Conservation (phyloP, 2,888 invertebrate genomes). For the Ashinkailepas kermadecensis region DNA sequence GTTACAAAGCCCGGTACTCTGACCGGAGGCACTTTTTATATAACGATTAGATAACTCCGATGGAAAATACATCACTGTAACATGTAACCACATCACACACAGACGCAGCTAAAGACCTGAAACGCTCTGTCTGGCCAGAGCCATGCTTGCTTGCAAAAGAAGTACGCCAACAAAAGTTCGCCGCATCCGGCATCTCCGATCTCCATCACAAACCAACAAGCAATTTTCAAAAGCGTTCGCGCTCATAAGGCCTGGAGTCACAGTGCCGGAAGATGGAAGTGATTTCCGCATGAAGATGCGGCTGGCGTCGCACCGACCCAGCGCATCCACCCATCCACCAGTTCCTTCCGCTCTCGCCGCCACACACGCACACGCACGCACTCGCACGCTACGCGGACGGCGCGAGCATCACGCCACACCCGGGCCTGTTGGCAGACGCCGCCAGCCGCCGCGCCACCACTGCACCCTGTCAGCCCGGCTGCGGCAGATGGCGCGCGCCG, state of each 20-base stretch:
- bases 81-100: constrained; percentile 13
- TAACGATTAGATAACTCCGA: constrained; percentile 21
- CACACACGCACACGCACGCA: too few relatives aligned
- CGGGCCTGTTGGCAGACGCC: too few relatives aligned
- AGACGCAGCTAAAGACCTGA: background rate
- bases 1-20: constrained; percentile 6
- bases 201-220: background rate
- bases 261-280: background rate
- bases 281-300: background rate
- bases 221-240: background rate
- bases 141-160: background rate
- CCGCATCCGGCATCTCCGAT: background rate
- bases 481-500: too few relatives aligned
- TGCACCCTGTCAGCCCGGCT: background rate
- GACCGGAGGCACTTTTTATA: constrained; percentile 22
- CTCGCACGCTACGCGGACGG: too few relatives aligned
- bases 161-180: background rate
- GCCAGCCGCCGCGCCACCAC: too few relatives aligned
- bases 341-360: too few relatives aligned
- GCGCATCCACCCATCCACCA: too few relatives aligned
- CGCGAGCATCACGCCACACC: too few relatives aligned
- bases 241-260: background rate
- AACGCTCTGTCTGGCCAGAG: background rate
- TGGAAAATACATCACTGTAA: constrained; percentile 23
- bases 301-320: too few relatives aligned